Conservation (phyloP, 2,113 vertebrate genomes). For the Ammospiza caudacuta region DNA sequence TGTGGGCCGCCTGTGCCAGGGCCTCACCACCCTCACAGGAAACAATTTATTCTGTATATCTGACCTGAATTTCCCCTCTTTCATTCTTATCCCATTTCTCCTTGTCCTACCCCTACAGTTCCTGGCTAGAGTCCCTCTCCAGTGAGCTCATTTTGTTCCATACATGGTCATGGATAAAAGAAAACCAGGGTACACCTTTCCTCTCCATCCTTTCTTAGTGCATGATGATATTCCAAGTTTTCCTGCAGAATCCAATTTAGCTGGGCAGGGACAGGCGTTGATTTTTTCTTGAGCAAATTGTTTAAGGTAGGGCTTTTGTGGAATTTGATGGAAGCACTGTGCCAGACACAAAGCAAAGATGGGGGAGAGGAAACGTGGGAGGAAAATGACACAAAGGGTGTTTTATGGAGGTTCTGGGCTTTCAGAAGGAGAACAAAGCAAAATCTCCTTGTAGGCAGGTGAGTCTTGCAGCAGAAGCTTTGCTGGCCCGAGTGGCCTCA, state of each 20-base stretch:
- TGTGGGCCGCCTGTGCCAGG: not conserved
- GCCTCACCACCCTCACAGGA: not conserved
- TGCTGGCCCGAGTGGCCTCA: not conserved
- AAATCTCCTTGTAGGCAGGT: rapidly evolving
- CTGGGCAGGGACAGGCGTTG: not conserved
- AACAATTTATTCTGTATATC: not conserved
- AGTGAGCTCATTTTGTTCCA: not conserved
- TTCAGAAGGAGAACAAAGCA: not conserved
- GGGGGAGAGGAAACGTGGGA: not conserved
- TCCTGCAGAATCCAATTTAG: not conserved
- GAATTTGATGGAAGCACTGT: not conserved
- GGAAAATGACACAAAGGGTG: not conserved
- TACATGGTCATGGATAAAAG: not conserved
- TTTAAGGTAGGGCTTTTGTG: not conserved
- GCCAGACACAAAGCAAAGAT: not conserved
- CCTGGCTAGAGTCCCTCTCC: not conserved
- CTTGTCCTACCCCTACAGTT: not conserved
- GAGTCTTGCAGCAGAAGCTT: not conserved
- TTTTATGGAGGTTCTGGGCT: not conserved
- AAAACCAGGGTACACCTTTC: not conserved
- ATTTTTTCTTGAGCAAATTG: not conserved
- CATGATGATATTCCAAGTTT: not conserved
- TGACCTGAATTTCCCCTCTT: not conserved
- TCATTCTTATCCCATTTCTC: not conserved
- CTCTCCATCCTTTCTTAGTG: not conserved